Conservation (phyloP, 2,113 vertebrate species). For the Pseudopipra pipra region DNA sequence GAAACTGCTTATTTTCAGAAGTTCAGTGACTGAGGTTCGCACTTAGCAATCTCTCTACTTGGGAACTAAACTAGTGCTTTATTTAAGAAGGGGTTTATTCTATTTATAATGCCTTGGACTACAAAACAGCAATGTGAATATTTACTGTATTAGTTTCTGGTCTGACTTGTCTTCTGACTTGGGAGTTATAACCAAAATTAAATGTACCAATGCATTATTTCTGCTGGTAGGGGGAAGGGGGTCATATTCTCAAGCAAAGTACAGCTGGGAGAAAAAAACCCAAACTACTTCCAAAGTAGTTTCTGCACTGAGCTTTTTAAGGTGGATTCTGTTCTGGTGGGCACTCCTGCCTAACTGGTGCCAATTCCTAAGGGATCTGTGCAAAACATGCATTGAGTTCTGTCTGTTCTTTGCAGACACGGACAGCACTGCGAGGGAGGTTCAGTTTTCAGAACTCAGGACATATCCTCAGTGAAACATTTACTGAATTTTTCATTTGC, state of each 20-base stretch:
- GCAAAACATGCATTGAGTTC: neutral
- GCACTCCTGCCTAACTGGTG: neutral
- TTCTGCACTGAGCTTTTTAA: neutral
- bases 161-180: neutral
- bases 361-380: neutral
- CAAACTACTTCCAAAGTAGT: neutral
- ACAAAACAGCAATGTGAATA: neutral
- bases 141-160: neutral
- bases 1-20: neutral
- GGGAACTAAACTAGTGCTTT: neutral
- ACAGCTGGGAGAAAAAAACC: neutral
- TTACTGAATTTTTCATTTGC: neutral
- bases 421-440: neutral
- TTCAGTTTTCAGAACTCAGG: neutral
- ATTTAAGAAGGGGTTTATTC: neutral
- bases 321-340: neutral
- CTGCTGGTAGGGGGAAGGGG: accelerated
- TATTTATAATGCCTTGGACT: neutral
- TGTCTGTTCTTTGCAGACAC: neutral
- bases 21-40: neutral
- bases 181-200: neutral
- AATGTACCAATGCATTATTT: neutral
- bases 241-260: neutral
- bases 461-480: neutral
- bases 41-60: neutral